These are phyloP conservation scores for Silurus glanis DNA, from an alignment of 2,113 vertebrate genomes.

Conservation along the genomic window DNA sequence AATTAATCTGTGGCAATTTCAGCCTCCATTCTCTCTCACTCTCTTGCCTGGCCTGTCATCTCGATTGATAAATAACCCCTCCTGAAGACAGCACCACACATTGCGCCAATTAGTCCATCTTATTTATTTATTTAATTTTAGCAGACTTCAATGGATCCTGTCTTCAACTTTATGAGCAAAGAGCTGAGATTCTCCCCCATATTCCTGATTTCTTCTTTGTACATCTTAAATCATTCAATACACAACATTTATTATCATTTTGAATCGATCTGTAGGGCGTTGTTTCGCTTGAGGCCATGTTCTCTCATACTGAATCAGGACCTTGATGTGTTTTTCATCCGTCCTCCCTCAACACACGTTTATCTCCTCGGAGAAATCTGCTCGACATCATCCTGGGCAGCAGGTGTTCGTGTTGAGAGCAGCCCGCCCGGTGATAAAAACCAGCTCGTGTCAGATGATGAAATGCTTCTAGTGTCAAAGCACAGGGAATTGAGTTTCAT, in stretches of 20 bases:
- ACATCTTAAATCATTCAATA: constrained; percentile 54
- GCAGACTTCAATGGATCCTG: constrained; percentile 59
- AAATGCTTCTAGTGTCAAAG: background rate
- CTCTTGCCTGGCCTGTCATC: constrained; percentile 59
- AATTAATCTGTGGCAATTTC: constrained; percentile 74
- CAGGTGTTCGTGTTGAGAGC: constrained; percentile 16
- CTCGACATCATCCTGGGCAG: constrained; percentile 19
- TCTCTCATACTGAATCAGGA: constrained; percentile 26
- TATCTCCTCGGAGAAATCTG: constrained; percentile 28
- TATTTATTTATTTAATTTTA: constrained; percentile 25
- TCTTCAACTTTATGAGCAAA: constrained; percentile 43
- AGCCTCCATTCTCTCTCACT: constrained; percentile 71
- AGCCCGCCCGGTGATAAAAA: background rate
- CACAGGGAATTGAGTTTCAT: constrained; percentile 10
- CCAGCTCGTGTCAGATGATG: background rate
- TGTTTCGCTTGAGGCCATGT: constrained; percentile 13
- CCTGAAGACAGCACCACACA: constrained; percentile 72
- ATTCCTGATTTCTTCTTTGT: constrained; percentile 38
- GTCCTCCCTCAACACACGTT: constrained; percentile 8
- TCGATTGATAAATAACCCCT: constrained; percentile 74
- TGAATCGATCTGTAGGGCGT: constrained; percentile 45
- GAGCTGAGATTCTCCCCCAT: constrained; percentile 18
- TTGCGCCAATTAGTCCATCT: constrained; percentile 69
- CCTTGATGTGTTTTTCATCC: constrained; percentile 28
- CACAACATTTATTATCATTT: constrained; percentile 55